Percentiles rank a stretch among this genome's conserved stretches.
Conservation (phyloP, 23 tunicate genomes). For the Trididemnum clinides region DNA sequence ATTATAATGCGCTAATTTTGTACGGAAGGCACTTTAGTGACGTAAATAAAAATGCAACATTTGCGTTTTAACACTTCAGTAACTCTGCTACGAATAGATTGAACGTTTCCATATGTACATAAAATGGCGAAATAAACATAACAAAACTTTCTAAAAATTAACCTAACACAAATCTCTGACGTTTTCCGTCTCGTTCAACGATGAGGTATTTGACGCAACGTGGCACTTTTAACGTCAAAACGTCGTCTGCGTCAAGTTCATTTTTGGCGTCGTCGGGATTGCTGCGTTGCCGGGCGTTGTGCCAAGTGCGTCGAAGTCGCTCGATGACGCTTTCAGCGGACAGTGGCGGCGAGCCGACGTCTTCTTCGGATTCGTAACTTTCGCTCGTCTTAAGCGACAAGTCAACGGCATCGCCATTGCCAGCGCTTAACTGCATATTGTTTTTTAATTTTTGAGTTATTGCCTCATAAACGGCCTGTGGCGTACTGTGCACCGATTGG, state of each 20-base stretch:
- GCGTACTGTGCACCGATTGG: constrained; percentile 22
- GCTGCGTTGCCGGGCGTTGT: constrained; percentile 34
- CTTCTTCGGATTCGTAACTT: constrained; percentile 1
- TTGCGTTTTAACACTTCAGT: neutral
- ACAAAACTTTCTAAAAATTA: neutral
- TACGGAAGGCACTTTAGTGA: too few relatives aligned
- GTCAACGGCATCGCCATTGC: constrained; percentile 32
- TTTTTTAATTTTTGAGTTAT: constrained; percentile 46
- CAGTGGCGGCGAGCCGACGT: neutral
- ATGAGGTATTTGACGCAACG: constrained; percentile 44
- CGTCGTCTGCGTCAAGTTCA: constrained; percentile 48
- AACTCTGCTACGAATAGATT: neutral
- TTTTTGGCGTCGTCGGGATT: constrained; percentile 48
- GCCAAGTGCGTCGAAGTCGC: constrained; percentile 59
- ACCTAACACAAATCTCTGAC: constrained; percentile 42
- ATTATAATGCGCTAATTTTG: too few relatives aligned
- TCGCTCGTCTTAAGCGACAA: constrained; percentile 9
- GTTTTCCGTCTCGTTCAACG: constrained; percentile 57
- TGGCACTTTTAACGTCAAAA: constrained; percentile 72
- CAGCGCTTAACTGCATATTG: constrained; percentile 35
- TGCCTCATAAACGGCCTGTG: constrained; percentile 70
- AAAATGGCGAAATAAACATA: neutral
- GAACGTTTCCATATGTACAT: constrained; percentile 14
- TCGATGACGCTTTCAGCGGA: constrained; percentile 58
- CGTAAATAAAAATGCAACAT: constrained; percentile 4